Conservation (phyloP, 2,113 vertebrate species). For the Ceratotherium simum region DNA sequence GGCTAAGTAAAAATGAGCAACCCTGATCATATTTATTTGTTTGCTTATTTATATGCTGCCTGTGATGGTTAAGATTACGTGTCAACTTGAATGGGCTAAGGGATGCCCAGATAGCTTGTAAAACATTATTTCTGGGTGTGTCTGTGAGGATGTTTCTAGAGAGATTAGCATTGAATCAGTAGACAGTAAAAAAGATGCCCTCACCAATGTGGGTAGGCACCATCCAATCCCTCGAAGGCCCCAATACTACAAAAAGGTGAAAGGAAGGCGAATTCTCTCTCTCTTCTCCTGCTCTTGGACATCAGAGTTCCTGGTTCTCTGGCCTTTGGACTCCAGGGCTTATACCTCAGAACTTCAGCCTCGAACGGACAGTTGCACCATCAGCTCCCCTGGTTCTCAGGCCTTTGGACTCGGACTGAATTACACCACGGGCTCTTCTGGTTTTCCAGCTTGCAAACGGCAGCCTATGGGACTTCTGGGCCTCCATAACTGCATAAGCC, state of each 20-base stretch:
- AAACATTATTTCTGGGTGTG: not conserved
- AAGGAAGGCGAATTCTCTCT: not conserved
- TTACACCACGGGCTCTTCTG: not conserved
- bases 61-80: not conserved
- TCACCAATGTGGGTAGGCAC: accelerated
- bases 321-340: not conserved
- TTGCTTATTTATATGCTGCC: not conserved
- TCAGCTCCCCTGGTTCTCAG: not conserved
- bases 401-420: not conserved
- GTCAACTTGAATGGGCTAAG: not conserved
- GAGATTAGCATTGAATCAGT: not conserved
- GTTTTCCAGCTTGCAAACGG: not conserved
- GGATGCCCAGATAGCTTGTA: not conserved
- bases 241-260: not conserved
- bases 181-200: not conserved
- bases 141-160: not conserved
- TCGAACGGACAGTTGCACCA: not conserved
- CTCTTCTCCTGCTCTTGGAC: not conserved
- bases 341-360: not conserved
- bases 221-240: not conserved
- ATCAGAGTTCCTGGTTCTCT: not conserved
- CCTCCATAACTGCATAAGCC: not conserved
- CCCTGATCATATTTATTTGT: not conserved
- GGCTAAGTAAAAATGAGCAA: not conserved
- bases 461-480: not conserved